Base-by-base conservation (phyloP, 2,797 vertebrate species). In the Psittacula echo region DNA sequence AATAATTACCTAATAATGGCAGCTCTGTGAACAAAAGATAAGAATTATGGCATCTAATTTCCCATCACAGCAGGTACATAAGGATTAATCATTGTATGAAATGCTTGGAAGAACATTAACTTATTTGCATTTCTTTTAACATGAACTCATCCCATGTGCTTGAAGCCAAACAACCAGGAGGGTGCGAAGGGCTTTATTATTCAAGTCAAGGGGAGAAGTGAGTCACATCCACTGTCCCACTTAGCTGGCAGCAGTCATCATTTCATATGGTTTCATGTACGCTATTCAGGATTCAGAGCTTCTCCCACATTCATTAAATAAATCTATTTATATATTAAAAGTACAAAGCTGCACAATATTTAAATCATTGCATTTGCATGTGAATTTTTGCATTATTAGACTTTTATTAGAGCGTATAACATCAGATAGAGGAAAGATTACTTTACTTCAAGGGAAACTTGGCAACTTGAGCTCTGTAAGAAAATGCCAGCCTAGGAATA, bases 101-200 rank as follows among this genome's bases (percentile, higher is more conserved):
- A 47, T 2, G 18, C 66, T 50, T 48, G 76, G 75, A 39, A 85
- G 79, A 87, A 56, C 9, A 50, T 29, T 32, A 48, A 92, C 56
- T 41, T 58, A 90, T 84, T 86, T 75, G 53, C 56, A 61, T 80
- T 89, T 86, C 82, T 88, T 91, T 90, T 23, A 77, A 44, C 34
- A 4, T 5, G 9, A 87, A 61, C 26, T 80, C 65, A 84, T 87
- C 65, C 71, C 82, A 39, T 3, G 70, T 42, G 66, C 48, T 54
- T 29, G 61, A 85, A 80, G 21, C 56, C 53, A 30, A 72, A 72
- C 39, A 71, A 42, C n/a, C 16, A 53, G 5, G 14, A 58, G 54
- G 68, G 26, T 3, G 11, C 7, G 6, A 85, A 93, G 51, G 22
- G 37, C 42, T 42, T 42, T 13, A 15, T 22, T 20, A 73, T 19